Evolutionary conservation across 2,797 vertebrate genomes (phyloP), one percentile per base, ranked within the genome.

Genomic region (Schizothorax lantsangensis): DNA sequence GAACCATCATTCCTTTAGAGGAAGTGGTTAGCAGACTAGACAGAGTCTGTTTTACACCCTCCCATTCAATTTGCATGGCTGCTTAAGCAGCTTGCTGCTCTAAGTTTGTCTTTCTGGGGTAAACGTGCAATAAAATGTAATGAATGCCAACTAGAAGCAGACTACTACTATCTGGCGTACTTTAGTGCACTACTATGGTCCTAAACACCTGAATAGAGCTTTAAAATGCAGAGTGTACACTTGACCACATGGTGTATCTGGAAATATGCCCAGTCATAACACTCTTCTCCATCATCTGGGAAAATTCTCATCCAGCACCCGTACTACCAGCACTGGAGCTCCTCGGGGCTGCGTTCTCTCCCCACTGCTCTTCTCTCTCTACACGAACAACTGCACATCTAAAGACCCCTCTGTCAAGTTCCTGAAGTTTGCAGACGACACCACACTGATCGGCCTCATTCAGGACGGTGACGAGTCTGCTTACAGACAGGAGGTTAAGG

Each of bases 1-100:
- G 23, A 75, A 57, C 52, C n/a, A 83, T 52, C 74, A 69, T 33
- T 78, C 45, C 14, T 81, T 57, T 66, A 10, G 81, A 62, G 38
- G 40, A 75, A 59, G 26, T 62, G 64, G 49, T 21, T 9, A 23
- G 47, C 6, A 84, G 71, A 83, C 64, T 14, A 45, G 30, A 81
- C n/a, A n/a, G 43, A 38, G 72, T 33, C 5, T 4, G 17, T 21
- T 64, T 68, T 54, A 30, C n/a, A 66, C 38, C 9, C 9, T 45
- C 36, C 21, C 23, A 17, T 40, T 23, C 6, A 59, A 36, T 79
- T 79, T 59, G 77, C 52, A 59, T 64, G 59, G 10, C 43, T 47
- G 14, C 49, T 54, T 36, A 26, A 1, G 36, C 45, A 54, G 33
- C 6, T 19, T 23, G 1, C 6, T 69, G 26, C n/a, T 12, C 10